Evolutionary conservation across 2,888 invertebrate species (phyloP).

Genomic region (Cataglyphis cursor): DNA sequence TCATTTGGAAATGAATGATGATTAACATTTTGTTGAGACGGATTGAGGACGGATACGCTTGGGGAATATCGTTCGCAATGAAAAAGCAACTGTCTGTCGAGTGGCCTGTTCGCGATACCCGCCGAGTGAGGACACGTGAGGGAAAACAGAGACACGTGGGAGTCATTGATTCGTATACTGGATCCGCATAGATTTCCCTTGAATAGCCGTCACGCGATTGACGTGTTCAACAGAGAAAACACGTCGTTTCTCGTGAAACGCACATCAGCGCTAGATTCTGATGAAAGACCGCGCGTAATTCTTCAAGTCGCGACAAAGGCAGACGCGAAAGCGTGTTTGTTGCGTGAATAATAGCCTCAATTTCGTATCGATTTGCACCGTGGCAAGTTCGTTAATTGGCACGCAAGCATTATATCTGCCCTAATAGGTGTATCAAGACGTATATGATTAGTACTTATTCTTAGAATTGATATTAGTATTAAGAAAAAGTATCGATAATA

Average conservation of each 20-base stretch:
- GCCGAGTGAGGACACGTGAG: slow-evolving; percentile 37
- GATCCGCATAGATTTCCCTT: slow-evolving; percentile 51
- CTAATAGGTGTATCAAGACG: background rate
- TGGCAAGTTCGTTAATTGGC: slow-evolving; percentile 33
- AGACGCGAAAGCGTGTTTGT: slow-evolving; percentile 50
- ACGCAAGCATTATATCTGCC: background rate
- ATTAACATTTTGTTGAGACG: slow-evolving; percentile 7
- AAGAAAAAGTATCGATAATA: background rate
- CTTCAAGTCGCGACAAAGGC: slow-evolving; percentile 34
- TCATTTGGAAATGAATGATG: background rate
- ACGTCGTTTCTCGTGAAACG: slow-evolving; percentile 49
- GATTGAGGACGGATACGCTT: slow-evolving; percentile 19
- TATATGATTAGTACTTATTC: too few relatives aligned
- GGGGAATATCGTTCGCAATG: background rate
- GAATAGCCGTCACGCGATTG: slow-evolving; percentile 43
- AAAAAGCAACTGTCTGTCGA: slow-evolving; percentile 25
- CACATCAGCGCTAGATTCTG: slow-evolving; percentile 31
- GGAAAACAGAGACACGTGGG: slow-evolving; percentile 55
- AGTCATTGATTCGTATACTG: slow-evolving; percentile 49
- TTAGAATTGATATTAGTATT: background rate
- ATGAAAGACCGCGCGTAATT: slow-evolving; percentile 41
- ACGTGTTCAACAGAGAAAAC: slow-evolving; percentile 44
- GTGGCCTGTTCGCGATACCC: slow-evolving; percentile 26
- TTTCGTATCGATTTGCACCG: slow-evolving; percentile 47
- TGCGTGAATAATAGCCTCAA: slow-evolving; percentile 40